Base-by-base conservation (phyloP, 2,797 vertebrate species). In the Erethizon dorsatum region DNA sequence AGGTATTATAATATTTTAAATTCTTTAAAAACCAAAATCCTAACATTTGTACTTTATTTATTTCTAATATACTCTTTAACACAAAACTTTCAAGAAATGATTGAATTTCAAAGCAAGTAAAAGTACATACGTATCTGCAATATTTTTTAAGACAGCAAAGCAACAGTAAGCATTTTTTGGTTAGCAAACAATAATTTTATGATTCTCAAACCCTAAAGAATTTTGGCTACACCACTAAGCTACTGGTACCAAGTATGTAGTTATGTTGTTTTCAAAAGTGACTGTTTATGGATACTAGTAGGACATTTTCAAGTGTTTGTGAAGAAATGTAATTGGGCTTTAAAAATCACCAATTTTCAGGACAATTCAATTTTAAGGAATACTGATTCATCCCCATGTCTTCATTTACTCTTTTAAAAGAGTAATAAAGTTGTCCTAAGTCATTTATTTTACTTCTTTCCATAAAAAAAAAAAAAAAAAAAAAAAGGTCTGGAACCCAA, bases 171-270 rank as follows among this genome's bases (percentile, higher is more conserved):
- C 0, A 57, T 28, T 61, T 73, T 61, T 83, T 92, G 33, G 75
- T 80, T 67, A 79, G 37, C 22, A 95, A 41, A 93, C 24, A 95
- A 56, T 71, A 86, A 94, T 92, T 96, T 97, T 83, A 95, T 67
- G n/a, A 93, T 12, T 5, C 63, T 41, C 6, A 54, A 61, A 87
- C 2, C 1, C 15, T 69, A 86, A 92, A 65, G 52, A 83, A 56
- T 45, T 93, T 89, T 88, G 83, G 63, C 65, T 12, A 84, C 14
- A 88, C 31, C 63, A 77, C 56, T 75, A 88, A 96, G 89, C 71
- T 88, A 96, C 86, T 54, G 37, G 41, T 59, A 83, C 2, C 57
- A 94, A 84, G 5, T 73, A 90, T 83, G 6, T 78, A 15, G 80
- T 75, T 86, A 95, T 3, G 9, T 31, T 91, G 88, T 88, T 92